Evolutionary conservation across 2,113 vertebrate species (phyloP), one percentile per base, ranked within the genome.

Genomic region (Rhagologus leucostigma): DNA sequence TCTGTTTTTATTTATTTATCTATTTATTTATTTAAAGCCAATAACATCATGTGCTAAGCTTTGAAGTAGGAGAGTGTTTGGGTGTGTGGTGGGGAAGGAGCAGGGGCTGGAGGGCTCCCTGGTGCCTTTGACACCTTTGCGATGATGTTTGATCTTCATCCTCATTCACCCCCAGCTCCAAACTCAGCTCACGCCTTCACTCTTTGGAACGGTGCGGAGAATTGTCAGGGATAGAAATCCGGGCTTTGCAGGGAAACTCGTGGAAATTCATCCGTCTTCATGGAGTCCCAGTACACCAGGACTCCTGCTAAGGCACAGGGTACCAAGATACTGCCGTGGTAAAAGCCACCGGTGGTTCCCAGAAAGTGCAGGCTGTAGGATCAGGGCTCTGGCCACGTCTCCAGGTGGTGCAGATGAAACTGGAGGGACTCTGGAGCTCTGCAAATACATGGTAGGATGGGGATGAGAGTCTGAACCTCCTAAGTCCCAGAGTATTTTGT

Each of bases 251-350:
- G 46, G 37, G 35, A 8, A n/a, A 33, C 37, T 11, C 0, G 1
- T 14, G 10, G 24, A 3, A 4, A 49, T 91, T 41, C 68, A 52
- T 16, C 55, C 33, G 10, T 22, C 49, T 47, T n/a, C 32, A 3
- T 0, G 15, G 30, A 52, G 42, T 13, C 20, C 12, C 20, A 6
- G 49, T 3, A 8, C 41, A n/a, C 7, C 63, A 55, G 68, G 46
- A 4, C 53, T 62, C 35, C 67, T 68, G 33, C 63, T 46, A 3
- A 87, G 67, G 56, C 47, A 30, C 49, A 8, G 55, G 59, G 44
- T 46, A n/a, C 7, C 53, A 6, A 9, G 41, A 7, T 2, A 4
- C 15, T 24, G 49, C 46, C 0, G 0, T 15, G 62, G 20, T 26
- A 7, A 69, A 63, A 60, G 33, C 32, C 68, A 57, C 33, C 64